These are phyloP conservation scores for Anorthoa munda DNA, from an alignment of 2,888 invertebrate genomes.

Conservation along the genomic window DNA sequence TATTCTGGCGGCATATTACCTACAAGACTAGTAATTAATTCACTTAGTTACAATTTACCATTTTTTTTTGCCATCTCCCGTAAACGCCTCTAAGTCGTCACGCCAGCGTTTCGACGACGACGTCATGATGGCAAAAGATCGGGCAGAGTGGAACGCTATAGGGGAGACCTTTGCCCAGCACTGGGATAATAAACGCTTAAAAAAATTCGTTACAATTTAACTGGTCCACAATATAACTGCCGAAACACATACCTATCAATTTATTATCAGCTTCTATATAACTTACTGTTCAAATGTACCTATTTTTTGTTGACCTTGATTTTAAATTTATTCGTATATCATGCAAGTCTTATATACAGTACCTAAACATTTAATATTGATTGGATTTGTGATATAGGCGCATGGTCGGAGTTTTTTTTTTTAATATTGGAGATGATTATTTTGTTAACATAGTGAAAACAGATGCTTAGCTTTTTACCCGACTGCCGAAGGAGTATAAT, in stretches of 20 bases:
- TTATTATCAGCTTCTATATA: constrained; percentile 36
- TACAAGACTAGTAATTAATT: not conserved
- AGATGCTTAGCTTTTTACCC: not conserved
- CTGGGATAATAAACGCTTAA: too few species aligned
- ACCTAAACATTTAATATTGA: not conserved
- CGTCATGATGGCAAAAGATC: too few species aligned
- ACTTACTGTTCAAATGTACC: constrained; percentile 15
- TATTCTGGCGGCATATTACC: not conserved
- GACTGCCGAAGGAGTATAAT: too few species aligned
- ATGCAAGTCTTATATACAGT: constrained; percentile 9
- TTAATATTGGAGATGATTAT: not conserved
- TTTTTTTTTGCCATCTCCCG: too few species aligned
- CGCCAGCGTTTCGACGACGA: too few species aligned
- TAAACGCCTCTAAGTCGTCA: too few species aligned
- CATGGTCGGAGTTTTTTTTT: not conserved
- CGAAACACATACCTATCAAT: constrained; percentile 42
- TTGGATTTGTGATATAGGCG: not conserved
- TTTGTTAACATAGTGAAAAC: not conserved
- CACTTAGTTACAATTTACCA: constrained; percentile 9
- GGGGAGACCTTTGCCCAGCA: too few species aligned
- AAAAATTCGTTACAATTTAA: constrained; percentile 22
- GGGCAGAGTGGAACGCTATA: too few species aligned
- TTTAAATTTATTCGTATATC: constrained; percentile 32
- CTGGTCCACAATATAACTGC: constrained; percentile 28
- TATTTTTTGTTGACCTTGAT: constrained; percentile 43